These are phyloP conservation scores for Musca vetustissima DNA, from an alignment of 1,140 invertebrate species.

Conservation along the genomic window DNA sequence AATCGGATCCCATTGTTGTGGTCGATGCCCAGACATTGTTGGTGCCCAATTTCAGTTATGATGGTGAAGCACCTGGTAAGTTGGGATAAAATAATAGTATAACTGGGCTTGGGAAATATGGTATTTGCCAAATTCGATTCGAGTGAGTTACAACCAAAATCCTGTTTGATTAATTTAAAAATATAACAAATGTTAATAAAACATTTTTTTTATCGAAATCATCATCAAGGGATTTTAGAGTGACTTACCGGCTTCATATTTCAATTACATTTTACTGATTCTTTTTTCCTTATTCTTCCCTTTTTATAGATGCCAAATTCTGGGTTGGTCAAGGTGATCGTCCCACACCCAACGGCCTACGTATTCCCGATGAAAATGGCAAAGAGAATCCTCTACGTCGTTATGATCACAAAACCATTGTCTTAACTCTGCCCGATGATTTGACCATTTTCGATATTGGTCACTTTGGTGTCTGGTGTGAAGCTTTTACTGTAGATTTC, in stretches of 20 bases:
- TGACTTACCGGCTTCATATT: too few relatives aligned
- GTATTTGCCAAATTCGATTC: too few relatives aligned
- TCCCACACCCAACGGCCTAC: conserved; percentile 76
- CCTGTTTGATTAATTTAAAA: too few relatives aligned
- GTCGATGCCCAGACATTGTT: conserved; percentile 89
- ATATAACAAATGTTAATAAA: too few relatives aligned
- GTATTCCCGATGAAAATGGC: conserved; percentile 87
- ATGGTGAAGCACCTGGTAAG: conserved; percentile 85
- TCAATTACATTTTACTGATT: too few relatives aligned
- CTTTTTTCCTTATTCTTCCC: background rate
- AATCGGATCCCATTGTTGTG: conserved; percentile 81
- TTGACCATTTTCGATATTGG: conserved; percentile 82
- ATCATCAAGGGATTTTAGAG: too few relatives aligned
- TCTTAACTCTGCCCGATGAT: conserved; percentile 78
- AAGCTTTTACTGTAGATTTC: conserved; percentile 87
- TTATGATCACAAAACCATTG: conserved; percentile 83
- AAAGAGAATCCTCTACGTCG: conserved; percentile 74
- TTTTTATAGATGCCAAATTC: conserved; percentile 80
- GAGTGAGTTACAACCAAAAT: too few relatives aligned
- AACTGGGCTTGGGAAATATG: too few relatives aligned
- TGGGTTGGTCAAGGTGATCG: conserved; percentile 81
- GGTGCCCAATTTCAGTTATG: conserved; percentile 84
- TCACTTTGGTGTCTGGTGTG: conserved; percentile 85
- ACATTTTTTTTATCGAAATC: too few relatives aligned
- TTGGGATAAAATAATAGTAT: conserved; percentile 5